Evolutionary conservation across 2,888 invertebrate species (phyloP).

Genomic region (Eledone cirrhosa): DNA sequence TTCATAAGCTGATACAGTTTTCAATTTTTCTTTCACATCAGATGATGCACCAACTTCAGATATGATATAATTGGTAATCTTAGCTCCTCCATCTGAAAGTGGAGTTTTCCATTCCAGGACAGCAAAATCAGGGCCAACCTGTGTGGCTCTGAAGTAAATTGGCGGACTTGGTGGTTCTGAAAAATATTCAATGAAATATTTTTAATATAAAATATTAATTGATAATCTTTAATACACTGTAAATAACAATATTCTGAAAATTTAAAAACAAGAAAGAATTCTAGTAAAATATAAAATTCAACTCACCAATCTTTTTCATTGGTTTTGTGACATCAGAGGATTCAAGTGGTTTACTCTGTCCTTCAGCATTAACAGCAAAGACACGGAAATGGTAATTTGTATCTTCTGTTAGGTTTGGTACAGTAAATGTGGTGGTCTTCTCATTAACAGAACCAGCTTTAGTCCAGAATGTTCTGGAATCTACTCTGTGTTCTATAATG

Average conservation of each 20-base stretch:
- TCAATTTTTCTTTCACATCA: constrained; percentile 47
- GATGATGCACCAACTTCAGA: constrained; percentile 48
- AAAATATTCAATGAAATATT: no score
- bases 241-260: no score
- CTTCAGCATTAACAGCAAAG: constrained; percentile 87
- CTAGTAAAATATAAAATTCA: neutral
- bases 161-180: constrained; percentile 34
- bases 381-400: constrained; percentile 91
- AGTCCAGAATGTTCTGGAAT: constrained; percentile 80
- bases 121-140: constrained; percentile 51
- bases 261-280: no score
- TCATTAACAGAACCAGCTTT: constrained; percentile 72
- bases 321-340: constrained; percentile 50
- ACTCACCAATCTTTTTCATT: constrained; percentile 46
- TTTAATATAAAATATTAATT: no score
- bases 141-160: constrained; percentile 27
- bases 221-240: no score
- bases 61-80: constrained; percentile 56
- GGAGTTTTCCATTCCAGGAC: constrained; percentile 60
- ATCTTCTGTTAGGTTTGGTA: constrained; percentile 78
- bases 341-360: constrained; percentile 88
- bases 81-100: constrained; percentile 57
- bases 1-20: constrained; percentile 48
- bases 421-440: constrained; percentile 74
- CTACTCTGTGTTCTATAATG: constrained; percentile 74